Conservation (phyloP, 2,797 vertebrate genomes). For the Brachyrhaphis roseni region DNA sequence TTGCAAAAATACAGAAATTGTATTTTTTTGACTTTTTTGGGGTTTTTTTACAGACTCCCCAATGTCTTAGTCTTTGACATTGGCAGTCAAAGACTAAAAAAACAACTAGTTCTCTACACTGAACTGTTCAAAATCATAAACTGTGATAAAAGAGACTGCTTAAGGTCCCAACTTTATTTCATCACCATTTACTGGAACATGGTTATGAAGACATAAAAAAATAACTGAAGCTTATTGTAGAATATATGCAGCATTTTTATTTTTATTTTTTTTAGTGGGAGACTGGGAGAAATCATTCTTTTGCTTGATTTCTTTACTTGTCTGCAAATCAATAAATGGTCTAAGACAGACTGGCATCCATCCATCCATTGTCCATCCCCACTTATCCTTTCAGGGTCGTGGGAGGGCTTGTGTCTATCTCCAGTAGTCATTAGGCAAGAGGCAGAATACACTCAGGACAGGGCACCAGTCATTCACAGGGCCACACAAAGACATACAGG, state of each 20-base stretch:
- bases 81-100: background rate
- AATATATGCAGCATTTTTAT: background rate
- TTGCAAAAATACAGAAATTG: background rate
- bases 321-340: background rate
- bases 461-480: background rate
- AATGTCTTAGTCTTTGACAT: too few species aligned
- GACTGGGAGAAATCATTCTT: background rate
- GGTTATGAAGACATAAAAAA: background rate
- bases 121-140: background rate
- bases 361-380: background rate
- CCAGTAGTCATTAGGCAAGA: background rate
- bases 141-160: background rate
- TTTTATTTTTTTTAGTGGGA: background rate
- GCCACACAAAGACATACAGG: background rate
- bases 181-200: background rate
- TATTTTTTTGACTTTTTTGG: too few species aligned
- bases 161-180: background rate
- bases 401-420: background rate
- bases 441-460: background rate
- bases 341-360: background rate
- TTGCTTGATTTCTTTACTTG: background rate
- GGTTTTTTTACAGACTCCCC: background rate
- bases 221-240: background rate
- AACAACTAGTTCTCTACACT: background rate
- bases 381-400: background rate